Evolutionary conservation across 2,797 vertebrate species (phyloP), one percentile per base, ranked within the genome.

Genomic region (Coranthus polyacanthus): DNA sequence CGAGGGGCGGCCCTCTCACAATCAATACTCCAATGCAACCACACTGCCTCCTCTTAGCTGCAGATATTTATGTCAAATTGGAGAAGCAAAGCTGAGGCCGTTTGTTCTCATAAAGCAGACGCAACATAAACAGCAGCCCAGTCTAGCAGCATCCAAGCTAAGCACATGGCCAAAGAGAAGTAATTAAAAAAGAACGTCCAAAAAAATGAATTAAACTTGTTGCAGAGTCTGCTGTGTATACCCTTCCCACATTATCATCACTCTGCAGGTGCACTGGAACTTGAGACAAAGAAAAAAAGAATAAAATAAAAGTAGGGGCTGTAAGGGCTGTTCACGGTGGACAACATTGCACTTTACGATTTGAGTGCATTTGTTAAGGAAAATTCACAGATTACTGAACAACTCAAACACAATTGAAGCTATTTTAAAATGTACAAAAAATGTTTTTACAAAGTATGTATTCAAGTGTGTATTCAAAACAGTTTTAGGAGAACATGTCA

Each of bases 41-140:
- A 62, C 41, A n/a, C 62, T 65, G 61, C 42, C 43, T 60, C 62
- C 54, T 46, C 79, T 79, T 83, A 83, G 54, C 57, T 51, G 20
- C 54, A 72, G 60, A 84, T 87, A 86, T 85, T 78, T 75, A 82
- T 72, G 64, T 79, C 49, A 54, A 68, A 78, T 58, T 79, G 42
- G 72, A 60, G 53, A 72, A 42, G 41, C 17, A 75, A 78, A 51
- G 42, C 56, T 47, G 32, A 38, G 32, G 58, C 39, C 2, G 26
- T 87, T 86, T 75, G 75, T 79, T 75, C 42, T 65, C 59, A 58
- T 76, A 62, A 78, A 57, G 45, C 10, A 53, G 42, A 78, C 49
- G 26, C 39, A 78, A 72, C 45, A 13, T 44, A 45, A 78, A 61
- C 16, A 68, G 10, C 45, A 22, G 11, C 5, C 13, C 18, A 29